Evolutionary conservation across 2,113 vertebrate species (phyloP).

Genomic region (Chaenocephalus aceratus): DNA sequence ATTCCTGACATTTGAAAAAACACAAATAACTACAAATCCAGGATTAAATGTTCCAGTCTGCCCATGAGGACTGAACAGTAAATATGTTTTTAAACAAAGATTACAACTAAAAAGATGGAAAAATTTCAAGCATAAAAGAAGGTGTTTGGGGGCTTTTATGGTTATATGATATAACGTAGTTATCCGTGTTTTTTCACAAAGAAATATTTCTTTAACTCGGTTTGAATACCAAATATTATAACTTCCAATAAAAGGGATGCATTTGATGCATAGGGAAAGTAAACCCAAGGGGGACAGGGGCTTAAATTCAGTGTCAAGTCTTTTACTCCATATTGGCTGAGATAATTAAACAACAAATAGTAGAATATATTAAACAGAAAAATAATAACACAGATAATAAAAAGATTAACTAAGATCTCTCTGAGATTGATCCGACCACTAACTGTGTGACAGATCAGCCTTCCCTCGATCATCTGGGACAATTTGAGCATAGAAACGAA

Average conservation of each 20-base stretch:
- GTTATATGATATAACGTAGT: neutral
- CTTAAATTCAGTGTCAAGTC: neutral
- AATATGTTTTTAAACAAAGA: neutral
- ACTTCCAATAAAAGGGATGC: no score
- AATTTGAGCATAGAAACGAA: constrained; percentile 3
- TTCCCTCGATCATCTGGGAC: neutral
- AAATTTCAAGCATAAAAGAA: neutral
- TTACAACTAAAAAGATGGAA: neutral
- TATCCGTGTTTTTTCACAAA: neutral
- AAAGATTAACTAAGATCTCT: neutral
- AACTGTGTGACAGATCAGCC: neutral
- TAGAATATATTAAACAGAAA: neutral
- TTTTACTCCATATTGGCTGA: neutral
- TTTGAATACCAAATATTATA: no score
- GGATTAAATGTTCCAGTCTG: no score
- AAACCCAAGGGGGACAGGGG: no score
- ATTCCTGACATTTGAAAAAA: no score
- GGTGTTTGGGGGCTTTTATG: neutral
- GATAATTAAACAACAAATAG: no score
- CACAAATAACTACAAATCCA: no score
- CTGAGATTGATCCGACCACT: neutral
- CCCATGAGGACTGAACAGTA: neutral
- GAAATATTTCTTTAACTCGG: no score
- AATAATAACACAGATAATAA: neutral
- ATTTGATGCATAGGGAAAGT: no score